A percentile compares a stretch with the other conserved stretches of the same genome.
phyloP scores from a whole-genome alignment of 1,140 invertebrate genomes.

The Caerostris extrusa region DNA sequence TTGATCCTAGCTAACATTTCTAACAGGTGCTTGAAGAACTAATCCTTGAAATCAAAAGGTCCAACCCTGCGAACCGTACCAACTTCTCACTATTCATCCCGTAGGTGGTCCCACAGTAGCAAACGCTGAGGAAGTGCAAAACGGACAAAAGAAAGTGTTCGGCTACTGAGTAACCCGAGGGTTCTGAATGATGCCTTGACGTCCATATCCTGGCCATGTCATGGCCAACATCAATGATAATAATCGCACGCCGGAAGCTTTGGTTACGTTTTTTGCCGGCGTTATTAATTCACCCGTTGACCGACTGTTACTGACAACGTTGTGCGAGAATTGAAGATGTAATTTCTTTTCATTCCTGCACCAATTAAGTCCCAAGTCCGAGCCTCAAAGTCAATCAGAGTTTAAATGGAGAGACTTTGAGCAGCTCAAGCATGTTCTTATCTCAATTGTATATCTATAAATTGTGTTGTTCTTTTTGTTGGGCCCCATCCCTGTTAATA shows the following conservation, averaged over 20 bases:
- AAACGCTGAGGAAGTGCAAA: conserved; percentile 1
- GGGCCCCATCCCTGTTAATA: no score
- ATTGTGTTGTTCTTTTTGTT: no score
- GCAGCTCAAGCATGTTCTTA: no score
- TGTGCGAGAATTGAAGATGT: background rate
- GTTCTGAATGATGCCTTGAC: conserved; percentile 33
- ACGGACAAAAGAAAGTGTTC: background rate
- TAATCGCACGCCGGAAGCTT: conserved; percentile 60
- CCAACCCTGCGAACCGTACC: conserved; percentile 40
- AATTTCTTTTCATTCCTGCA: background rate
- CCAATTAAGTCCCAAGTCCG: background rate
- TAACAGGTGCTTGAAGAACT: background rate
- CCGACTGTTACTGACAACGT: conserved; percentile 19
- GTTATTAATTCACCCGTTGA: conserved; percentile 49
- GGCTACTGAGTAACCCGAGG: background rate
- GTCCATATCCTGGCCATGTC: conserved; percentile 37
- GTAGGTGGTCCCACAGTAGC: conserved; percentile 37
- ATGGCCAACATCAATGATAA: conserved; percentile 44
- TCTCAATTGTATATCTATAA: no score
- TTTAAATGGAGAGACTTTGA: background rate
- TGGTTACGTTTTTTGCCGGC: conserved; percentile 30
- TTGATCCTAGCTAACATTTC: no score
- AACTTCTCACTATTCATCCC: conserved; percentile 23
- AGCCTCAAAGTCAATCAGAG: background rate
- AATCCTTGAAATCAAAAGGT: background rate